Evolutionary conservation across 30 jellyfish, hydroid and myxozoan genomes (phyloP), one percentile per base, ranked within the genome.

Genomic region (Aurelia coerulea): DNA sequence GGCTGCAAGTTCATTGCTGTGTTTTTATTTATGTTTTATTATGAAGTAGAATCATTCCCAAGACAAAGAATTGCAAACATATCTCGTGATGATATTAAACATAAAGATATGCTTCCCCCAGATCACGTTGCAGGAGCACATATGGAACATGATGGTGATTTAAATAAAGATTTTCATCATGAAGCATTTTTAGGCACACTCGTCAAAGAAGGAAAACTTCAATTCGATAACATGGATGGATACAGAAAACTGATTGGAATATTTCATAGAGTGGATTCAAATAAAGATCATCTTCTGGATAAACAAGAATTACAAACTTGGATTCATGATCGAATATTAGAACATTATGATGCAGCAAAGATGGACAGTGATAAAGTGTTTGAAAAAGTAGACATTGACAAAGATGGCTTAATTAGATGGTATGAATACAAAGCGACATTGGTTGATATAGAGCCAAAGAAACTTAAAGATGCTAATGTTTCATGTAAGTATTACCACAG

Each of bases 111-210:
- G 80, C 92, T 91, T 13, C 98, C 98, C 14, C 98, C 98, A 15
- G 98, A 91, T 60, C 98, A 91, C 63, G 68, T 91, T 60, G 92
- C 96, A 35, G 98, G 96, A 11, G 96, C 87, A 23, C 98, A 91
- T 56, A 79, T 91, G 88, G 98, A 91, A 77, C 98, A 91, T 39
- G 98, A 91, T 76, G 98, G 98, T 0, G 96, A 91, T 64, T 16
- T 91, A 39, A 91, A 91, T 76, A 91, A 91, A 68, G 98, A 91
- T 54, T 91, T 59, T 80, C 98, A 91, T 78, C 98, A 85, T 39
- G 98, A 91, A 76, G 98, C 90, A 2, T 91, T 91, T 60, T 78
- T 91, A 67, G 98, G 98, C 33, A 91, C 92, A 68, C 77, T 91
- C 16, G 81, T 91, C 37, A 84, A 91, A 62, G 98, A 91, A 65